These are phyloP conservation scores for Trogon melanurus DNA, from an alignment of 2,113 vertebrate genomes.

Conservation along the genomic window DNA sequence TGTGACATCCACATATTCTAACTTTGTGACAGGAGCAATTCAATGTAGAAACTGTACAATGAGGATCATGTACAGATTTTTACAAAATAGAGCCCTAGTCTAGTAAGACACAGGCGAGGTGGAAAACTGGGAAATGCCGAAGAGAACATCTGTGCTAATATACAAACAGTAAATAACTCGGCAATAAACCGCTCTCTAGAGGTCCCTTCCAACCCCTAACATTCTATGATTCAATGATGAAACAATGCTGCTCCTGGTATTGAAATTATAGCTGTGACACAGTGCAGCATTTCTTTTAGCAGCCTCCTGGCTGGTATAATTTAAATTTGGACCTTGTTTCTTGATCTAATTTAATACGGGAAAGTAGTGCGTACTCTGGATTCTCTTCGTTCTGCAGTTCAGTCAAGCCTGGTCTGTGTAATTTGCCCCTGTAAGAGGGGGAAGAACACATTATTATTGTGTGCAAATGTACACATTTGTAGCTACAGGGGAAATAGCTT, in stretches of 20 bases:
- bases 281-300: not conserved
- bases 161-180: not conserved
- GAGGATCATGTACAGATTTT: not conserved
- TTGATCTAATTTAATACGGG: not conserved
- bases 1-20: not conserved
- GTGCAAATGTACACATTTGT: not conserved
- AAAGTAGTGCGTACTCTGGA: not conserved
- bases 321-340: not conserved
- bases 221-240: not conserved
- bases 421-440: not conserved
- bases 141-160: not conserved
- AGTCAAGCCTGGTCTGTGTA: not conserved
- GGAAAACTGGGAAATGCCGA: not conserved
- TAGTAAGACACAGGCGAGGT: not conserved
- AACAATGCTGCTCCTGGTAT: not conserved
- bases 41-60: not conserved
- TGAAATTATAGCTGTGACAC: not conserved
- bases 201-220: too few relatives aligned
- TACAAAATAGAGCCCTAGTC: not conserved
- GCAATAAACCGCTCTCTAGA: not conserved
- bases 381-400: slow-evolving; percentile 43
- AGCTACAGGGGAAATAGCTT: not conserved
- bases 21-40: not conserved
- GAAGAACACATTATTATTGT: not conserved
- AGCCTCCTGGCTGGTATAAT: not conserved